These are phyloP conservation scores for Bruchidius siliquastri DNA, from an alignment of 2,888 invertebrate genomes.

Conservation along the genomic window DNA sequence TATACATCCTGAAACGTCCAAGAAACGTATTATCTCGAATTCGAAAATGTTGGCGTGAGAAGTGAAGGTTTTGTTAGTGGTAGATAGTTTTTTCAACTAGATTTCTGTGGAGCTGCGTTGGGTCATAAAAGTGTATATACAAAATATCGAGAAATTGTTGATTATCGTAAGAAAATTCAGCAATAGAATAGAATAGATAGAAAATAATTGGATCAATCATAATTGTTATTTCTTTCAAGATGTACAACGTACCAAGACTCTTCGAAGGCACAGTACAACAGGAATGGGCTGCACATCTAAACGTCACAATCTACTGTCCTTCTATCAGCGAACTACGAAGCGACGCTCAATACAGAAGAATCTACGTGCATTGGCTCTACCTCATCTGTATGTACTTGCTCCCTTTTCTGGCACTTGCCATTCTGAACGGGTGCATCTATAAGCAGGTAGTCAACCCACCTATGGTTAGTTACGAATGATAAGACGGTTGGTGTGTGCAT, in stretches of 20 bases:
- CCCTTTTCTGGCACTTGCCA: conserved; percentile 83
- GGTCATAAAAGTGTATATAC: no score
- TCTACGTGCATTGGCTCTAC: conserved; percentile 94
- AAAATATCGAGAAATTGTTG: no score
- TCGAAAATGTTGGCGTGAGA: no score
- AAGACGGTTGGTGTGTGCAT: not conserved
- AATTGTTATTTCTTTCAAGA: conserved; percentile 10
- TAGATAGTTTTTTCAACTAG: no score
- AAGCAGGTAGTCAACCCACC: conserved; percentile 57
- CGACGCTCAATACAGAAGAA: conserved; percentile 69
- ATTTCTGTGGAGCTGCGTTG: no score
- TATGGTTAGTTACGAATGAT: not conserved
- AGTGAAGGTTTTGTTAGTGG: no score
- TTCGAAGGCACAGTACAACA: conserved; percentile 58
- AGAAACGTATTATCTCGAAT: no score
- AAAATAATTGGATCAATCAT: no score
- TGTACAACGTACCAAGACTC: conserved; percentile 82
- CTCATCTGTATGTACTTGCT: conserved; percentile 90
- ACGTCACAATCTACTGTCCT: conserved; percentile 60
- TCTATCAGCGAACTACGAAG: conserved; percentile 64
- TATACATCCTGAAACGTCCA: no score
- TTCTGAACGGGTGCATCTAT: conserved; percentile 88
- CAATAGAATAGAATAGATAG: no score
- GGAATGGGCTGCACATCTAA: conserved; percentile 42
- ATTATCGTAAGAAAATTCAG: no score